These are phyloP conservation scores for Punctoribates punctum DNA, from an alignment of 2,888 invertebrate genomes.

Conservation along the genomic window DNA sequence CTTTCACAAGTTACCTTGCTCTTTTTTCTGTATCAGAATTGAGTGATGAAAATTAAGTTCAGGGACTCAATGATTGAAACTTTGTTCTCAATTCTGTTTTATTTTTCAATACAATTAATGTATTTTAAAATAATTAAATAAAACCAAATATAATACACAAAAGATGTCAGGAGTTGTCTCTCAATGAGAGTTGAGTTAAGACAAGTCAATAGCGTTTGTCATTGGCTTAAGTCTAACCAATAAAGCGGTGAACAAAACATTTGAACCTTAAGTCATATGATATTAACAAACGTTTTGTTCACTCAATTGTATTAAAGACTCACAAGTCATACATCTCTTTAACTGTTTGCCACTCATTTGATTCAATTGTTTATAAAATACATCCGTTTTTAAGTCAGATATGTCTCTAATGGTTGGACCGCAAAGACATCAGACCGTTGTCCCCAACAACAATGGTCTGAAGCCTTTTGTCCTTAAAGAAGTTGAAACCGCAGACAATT, in stretches of 20 bases:
- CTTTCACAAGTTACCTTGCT: too few relatives aligned
- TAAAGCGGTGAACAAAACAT: not conserved
- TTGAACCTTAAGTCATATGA: not conserved
- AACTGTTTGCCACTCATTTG: not conserved
- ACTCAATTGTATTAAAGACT: too few relatives aligned
- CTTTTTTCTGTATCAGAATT: too few relatives aligned
- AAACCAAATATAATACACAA: not conserved
- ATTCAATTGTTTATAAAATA: too few relatives aligned
- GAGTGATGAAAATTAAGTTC: too few relatives aligned
- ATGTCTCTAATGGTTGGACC: constrained; percentile 41
- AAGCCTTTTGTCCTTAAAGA: not conserved
- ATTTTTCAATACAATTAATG: too few relatives aligned
- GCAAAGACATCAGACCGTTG: constrained; percentile 31
- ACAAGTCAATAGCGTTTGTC: too few relatives aligned
- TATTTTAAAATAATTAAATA: too few relatives aligned
- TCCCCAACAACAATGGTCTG: not conserved
- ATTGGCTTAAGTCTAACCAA: not conserved
- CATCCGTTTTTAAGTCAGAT: not conserved
- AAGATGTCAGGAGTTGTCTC: not conserved
- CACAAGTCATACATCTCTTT: too few relatives aligned
- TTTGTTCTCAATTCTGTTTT: too few relatives aligned
- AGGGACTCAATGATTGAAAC: too few relatives aligned
- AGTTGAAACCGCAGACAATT: constrained; percentile 40
- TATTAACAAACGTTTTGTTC: not conserved
- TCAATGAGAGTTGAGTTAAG: not conserved